Evolutionary conservation across 1,140 invertebrate species (phyloP), one percentile per base, ranked within the genome.

Genomic region (Zeugodacus cucurbitae): DNA sequence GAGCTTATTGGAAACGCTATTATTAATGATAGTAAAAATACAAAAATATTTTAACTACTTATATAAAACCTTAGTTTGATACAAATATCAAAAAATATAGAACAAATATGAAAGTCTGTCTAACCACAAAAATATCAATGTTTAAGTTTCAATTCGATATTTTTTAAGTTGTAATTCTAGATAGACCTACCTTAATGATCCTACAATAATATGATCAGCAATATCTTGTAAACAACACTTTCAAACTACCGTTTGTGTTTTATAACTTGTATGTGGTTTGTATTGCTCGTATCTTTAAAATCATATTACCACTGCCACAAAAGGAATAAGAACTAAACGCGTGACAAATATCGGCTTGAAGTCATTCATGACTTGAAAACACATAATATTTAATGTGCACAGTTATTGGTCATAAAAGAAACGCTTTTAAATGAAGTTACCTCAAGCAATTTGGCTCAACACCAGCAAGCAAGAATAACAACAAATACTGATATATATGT

Each of bases 341-440:
- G 37, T 48, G 41, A 48, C 22, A 26, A 44, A 14, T 5, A 20
- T 54, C 17, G 44, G 26, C 41, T 10, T 10, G 37, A 74, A 74
- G n/a, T 29, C 37, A 44, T 74, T 74, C 34, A 74, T n/a, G 41
- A 48, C 34, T 48, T 44, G 4, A 29, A 48, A 82, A 22, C n/a
- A 29, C 22, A 82, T 48, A 44, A 48, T 8, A 29, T 37, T 82
- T 48, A 48, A 82, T 82, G 74, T 8, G 41, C 20, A n/a, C 20
- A 26, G 41, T 34, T 48, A 48, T 82, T 82, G 74, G 41, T 82
- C 74, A 82, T 82, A 82, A 48, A 48, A n/a, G n/a, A 34, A 82
- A 48, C 41, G 2, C 37, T 48, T 48, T 82, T 20, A 82, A 82
- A 82, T 48, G 44, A 48, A 48, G n/a, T 22, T 44, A n/a, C 74